Conservation (phyloP, 2,888 invertebrate species). For the Pheosia tremula region DNA sequence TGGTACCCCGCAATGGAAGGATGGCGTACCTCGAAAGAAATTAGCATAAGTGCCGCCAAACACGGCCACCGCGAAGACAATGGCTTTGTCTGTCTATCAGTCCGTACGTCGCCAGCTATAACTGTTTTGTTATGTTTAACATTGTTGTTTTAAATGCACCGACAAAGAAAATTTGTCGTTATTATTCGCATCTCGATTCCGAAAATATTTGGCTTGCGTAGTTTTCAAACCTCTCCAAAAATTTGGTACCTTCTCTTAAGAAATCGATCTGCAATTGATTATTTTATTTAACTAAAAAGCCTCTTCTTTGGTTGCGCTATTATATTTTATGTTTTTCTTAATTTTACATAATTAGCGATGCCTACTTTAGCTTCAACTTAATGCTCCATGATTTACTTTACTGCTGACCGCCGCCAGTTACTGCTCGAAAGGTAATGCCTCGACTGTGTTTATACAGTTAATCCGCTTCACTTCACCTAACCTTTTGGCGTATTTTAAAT, state of each 20-base stretch:
- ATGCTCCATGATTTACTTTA: conserved; percentile 35
- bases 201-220: conserved; percentile 28
- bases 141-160: conserved; percentile 58
- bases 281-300: no score
- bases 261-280: no score
- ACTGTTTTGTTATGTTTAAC: conserved; percentile 65
- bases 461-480: conserved; percentile 34
- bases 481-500: conserved; percentile 40
- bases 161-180: conserved; percentile 47
- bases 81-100: conserved; percentile 78
- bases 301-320: no score
- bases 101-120: conserved; percentile 65
- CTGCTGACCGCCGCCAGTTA: conserved; percentile 34
- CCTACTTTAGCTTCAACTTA: conserved; percentile 38
- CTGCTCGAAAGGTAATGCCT: conserved; percentile 38
- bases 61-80: conserved; percentile 69
- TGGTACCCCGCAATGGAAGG: conserved; percentile 64
- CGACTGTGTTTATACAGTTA: conserved; percentile 30
- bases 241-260: no score
- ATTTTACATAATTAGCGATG: background rate
- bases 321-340: no score
- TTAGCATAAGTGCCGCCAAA: conserved; percentile 80
- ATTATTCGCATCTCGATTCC: conserved; percentile 41
- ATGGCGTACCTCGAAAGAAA: conserved; percentile 73
- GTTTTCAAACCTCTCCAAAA: background rate